Evolutionary conservation across 2,888 invertebrate species (phyloP), one percentile per base, ranked within the genome.

Genomic region (Pherbina coryleti): DNA sequence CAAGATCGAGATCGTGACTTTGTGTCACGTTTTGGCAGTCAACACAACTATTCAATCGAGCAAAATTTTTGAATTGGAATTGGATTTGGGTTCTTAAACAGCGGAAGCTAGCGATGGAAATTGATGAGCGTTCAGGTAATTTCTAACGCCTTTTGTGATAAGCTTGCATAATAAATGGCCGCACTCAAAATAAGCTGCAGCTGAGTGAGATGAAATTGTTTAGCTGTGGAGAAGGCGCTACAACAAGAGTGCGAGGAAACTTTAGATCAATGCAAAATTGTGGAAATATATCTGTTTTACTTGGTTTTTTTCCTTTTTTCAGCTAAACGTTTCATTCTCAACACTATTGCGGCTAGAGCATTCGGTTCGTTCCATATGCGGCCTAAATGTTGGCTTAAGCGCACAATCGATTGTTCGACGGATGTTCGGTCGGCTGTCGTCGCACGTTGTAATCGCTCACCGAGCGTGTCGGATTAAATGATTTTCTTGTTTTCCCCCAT

Each of bases 11-110:
- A 82, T 85, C 86, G 86, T 86, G 86, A 86, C 86, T 85, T 79
- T 77, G 79, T 84, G 85, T 86, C 86, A 86, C 86, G 86, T 84
- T 86, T 83, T 79, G 83, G 84, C 84, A 84, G 84, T 86, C 85
- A 85, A 80, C 80, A 76, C 79, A 81, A 80, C 37, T 51, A 74
- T 64, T 64, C 74, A 44, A 53, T 66, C 75, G 66, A 25, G 53
- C 53, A 22, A 49, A 37, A 60, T 53, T 64, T 75, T 76, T 51
- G 80, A 80, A 79, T 81, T 74, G 78, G 55, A 78, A 80, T 78
- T 79, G 80, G 77, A 76, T 79, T 78, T 74, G 75, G 77, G 77
- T 78, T 78, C 75, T 75, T 79, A 79, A 81, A 78, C 77, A 77
- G 82, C 82, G 82, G 82, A 82, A 82, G 82, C 82, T 80, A 82